These are phyloP conservation scores for Pantherophis alleghaniensis DNA, from an alignment of 2,797 vertebrate species.

Conservation along the genomic window DNA sequence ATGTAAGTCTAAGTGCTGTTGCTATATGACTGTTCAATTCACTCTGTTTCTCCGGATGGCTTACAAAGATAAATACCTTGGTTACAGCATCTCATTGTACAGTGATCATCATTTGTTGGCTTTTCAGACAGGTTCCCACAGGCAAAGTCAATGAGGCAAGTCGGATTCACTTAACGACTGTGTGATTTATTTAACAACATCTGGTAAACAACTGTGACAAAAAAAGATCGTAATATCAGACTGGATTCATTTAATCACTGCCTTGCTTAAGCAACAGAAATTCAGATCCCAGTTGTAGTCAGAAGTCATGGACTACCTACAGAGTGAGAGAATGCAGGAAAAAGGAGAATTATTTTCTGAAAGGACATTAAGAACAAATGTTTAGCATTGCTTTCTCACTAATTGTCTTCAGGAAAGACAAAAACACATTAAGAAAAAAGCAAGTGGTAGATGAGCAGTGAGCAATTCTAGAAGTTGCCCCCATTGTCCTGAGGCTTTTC, in stretches of 20 bases:
- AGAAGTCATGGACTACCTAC: not conserved
- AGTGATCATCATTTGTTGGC: not conserved
- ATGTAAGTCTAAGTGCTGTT: too few species aligned
- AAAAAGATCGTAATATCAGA: not conserved
- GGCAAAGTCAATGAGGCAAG: not conserved
- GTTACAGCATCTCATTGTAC: too few species aligned
- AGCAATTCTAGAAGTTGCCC: slow-evolving; percentile 47
- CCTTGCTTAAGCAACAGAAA: not conserved
- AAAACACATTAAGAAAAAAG: slow-evolving; percentile 35
- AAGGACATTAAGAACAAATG: slow-evolving; percentile 53
- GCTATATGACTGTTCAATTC: not conserved
- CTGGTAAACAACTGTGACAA: not conserved
- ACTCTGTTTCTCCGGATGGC: not conserved
- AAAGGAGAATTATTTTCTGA: slow-evolving; percentile 14
- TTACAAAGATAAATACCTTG: not conserved
- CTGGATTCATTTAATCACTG: not conserved
- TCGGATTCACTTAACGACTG: not conserved
- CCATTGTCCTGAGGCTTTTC: slow-evolving; percentile 22
- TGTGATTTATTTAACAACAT: not conserved
- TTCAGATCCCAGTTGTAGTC: not conserved
- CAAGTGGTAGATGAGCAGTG: slow-evolving; percentile 36
- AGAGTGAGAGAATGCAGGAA: slow-evolving; percentile 17
- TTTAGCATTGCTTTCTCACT: slow-evolving; percentile 58
- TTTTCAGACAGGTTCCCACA: not conserved
- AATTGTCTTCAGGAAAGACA: slow-evolving; percentile 61